Conservation (phyloP, 2,113 vertebrate genomes). For the Semicossyphus pulcher region DNA sequence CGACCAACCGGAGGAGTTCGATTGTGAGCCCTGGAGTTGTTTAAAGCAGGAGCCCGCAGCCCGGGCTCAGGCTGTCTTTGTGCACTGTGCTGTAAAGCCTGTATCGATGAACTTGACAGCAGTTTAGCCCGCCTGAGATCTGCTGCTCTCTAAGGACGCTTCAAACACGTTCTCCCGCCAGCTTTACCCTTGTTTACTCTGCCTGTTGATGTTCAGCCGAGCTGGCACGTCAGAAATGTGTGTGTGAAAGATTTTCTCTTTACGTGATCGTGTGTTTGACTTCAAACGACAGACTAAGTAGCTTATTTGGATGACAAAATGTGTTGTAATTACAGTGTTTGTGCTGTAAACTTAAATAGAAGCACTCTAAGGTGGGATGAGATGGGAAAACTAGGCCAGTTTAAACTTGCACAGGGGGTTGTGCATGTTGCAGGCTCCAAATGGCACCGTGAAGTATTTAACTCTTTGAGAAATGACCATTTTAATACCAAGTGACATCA, state of each 20-base stretch:
- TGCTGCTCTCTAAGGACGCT: constrained; percentile 64
- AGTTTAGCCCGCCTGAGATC: constrained; percentile 73
- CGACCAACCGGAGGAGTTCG: constrained; percentile 41
- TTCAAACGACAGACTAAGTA: not conserved
- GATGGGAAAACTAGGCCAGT: constrained; percentile 23
- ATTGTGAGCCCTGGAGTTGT: constrained; percentile 61
- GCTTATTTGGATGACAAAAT: not conserved
- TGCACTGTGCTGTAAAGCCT: constrained; percentile 71
- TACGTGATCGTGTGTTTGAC: constrained; percentile 3
- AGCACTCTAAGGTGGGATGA: constrained; percentile 31
- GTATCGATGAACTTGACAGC: constrained; percentile 78
- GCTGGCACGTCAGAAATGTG: constrained; percentile 22
- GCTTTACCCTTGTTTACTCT: constrained; percentile 53
- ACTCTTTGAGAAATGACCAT: constrained; percentile 43
- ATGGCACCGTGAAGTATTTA: constrained; percentile 10
- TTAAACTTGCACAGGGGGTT: not conserved
- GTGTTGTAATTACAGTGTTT: not conserved
- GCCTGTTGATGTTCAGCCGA: constrained; percentile 33
- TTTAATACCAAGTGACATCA: constrained; percentile 48
- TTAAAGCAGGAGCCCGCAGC: constrained; percentile 56
- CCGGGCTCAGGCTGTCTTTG: constrained; percentile 65
- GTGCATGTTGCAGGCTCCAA: constrained; percentile 12
- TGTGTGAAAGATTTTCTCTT: constrained; percentile 13
- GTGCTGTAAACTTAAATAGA: constrained; percentile 18
- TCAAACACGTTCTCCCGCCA: constrained; percentile 48